Evolutionary conservation across 2,888 invertebrate species (phyloP).

Genomic region (Linyphia triangularis): DNA sequence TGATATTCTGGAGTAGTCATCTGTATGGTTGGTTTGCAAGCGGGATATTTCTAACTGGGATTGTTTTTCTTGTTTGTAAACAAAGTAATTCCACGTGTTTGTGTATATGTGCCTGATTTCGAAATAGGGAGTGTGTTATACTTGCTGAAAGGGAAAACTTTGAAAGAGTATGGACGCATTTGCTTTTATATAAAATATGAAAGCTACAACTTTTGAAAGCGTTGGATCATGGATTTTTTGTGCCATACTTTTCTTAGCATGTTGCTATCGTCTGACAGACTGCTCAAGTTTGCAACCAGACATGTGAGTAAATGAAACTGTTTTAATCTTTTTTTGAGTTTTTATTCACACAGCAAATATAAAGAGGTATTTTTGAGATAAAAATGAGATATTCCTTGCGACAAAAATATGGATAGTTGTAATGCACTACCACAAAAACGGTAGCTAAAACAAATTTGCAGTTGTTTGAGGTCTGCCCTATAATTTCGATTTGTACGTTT

Average conservation of each 20-base stretch:
- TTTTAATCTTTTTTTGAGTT: neutral
- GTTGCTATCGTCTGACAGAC: neutral
- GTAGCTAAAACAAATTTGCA: no score
- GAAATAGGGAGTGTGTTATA: neutral
- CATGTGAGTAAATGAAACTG: slow-evolving; percentile 54
- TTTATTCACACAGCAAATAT: no score
- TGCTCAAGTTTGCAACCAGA: slow-evolving; percentile 56
- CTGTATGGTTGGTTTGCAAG: no score
- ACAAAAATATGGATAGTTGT: no score
- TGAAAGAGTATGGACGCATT: neutral
- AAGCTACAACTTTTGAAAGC: neutral
- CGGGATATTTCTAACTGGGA: neutral
- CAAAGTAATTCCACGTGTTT: slow-evolving; percentile 21
- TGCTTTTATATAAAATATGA: neutral
- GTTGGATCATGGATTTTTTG: slow-evolving; percentile 46
- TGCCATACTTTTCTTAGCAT: slow-evolving; percentile 18
- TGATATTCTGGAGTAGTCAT: neutral
- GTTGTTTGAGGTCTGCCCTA: no score
- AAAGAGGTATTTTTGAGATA: no score
- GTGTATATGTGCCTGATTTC: neutral
- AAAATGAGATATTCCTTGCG: no score
- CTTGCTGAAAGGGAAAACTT: no score
- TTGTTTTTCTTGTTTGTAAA: neutral
- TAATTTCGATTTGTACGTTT: no score
- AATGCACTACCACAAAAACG: no score